Evolutionary conservation across 2,797 vertebrate genomes (phyloP).

Genomic region (Crocodylus rhombifer): DNA sequence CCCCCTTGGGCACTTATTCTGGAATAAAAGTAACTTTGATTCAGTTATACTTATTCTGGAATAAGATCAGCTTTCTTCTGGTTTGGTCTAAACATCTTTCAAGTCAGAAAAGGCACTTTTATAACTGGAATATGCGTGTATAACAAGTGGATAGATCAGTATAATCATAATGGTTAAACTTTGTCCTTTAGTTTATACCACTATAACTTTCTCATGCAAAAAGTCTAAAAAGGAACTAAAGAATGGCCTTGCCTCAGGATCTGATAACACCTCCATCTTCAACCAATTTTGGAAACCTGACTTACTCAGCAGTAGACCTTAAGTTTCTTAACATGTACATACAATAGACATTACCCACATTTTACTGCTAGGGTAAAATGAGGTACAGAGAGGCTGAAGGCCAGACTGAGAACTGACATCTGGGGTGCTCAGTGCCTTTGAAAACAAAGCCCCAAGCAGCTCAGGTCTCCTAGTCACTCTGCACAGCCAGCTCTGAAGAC

Average conservation of each 20-base stretch:
- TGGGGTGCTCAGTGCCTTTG: conserved; percentile 19
- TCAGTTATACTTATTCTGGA: neutral
- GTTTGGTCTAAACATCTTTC: too few species aligned
- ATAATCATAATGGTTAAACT: neutral
- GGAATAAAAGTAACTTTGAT: neutral
- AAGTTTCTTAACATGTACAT: too few species aligned
- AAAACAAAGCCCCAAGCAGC: neutral
- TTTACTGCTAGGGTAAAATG: neutral
- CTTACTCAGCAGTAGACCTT: neutral
- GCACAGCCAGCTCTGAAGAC: accelerated
- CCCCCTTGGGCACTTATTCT: neutral
- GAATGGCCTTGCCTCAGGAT: neutral
- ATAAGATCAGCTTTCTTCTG: neutral
- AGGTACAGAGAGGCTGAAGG: neutral
- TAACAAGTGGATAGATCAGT: neutral
- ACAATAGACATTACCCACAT: neutral
- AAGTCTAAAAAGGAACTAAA: neutral
- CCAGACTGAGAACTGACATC: neutral
- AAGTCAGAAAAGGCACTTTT: neutral
- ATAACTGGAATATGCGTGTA: neutral
- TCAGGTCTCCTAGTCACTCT: accelerated
- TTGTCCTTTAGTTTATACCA: neutral
- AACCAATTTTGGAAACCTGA: neutral
- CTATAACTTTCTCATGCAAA: neutral
- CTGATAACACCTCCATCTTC: neutral